Evolutionary conservation across 2,888 invertebrate species (phyloP), one percentile per base, ranked within the genome.

Genomic region (Tetrapedia diversipes): DNA sequence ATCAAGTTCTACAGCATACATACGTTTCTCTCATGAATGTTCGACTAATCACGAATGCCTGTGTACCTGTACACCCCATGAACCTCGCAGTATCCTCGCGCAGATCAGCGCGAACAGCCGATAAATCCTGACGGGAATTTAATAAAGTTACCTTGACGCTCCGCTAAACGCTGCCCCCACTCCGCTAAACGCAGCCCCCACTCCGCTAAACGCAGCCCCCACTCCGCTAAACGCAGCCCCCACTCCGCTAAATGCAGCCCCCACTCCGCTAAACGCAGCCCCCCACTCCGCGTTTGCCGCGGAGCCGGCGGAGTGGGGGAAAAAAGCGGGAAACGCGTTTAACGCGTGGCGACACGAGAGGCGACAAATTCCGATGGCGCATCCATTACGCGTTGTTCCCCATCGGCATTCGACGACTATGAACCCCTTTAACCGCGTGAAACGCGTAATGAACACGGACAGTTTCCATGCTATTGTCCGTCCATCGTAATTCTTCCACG

Each of bases 91-190:
- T 65, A 67, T 65, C 43, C 70, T 56, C 71, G 69, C 77, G 64
- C 60, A 70, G 80, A 84, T 81, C 77, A 75, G 69, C 22, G 76
- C 67, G 77, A 86, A 86, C 82, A 76, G 77, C 84, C 86, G 83
- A 88, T 88, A 88, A 88, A 87, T 88, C 83, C 79, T 81, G 78
- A 59, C 73, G 80, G 84, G 86, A 88, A 88, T 88, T 88, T 88
- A 88, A 88, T 88, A 88, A 88, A 87, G 87, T 86, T 81, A 53
- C 81, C 61, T 64, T 77, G 80, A 79, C 79, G 82, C 76, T 57
- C 63, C 60, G 64, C 73, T 80, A 65, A 81, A 81, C 80, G 66
- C 45, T 41, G 1, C 43, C 54, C 59, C 49, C 41, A 10, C 32
- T 72, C 54, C 39, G 37, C 22, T 80, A 65, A 81, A 81, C 80